Percentiles rank a stretch among this genome's conserved stretches.
Evolutionary conservation across 2,888 invertebrate genomes (phyloP).

Genomic region (Pterostichus madidus): DNA sequence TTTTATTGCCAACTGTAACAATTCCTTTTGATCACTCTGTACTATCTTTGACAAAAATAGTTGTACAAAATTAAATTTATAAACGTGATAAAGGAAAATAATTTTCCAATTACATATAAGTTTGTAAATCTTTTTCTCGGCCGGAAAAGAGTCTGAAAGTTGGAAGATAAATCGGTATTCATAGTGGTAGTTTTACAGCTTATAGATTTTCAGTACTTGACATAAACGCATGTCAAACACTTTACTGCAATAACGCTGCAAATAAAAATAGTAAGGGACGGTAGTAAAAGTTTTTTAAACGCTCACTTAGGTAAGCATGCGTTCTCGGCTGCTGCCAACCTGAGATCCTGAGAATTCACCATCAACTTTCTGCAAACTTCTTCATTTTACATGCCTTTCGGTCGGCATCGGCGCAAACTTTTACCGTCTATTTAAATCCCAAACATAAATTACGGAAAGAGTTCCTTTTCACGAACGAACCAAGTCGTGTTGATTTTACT

Average conservation of each 20-base stretch:
- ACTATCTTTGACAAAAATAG: no score
- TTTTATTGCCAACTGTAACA: no score
- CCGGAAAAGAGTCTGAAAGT: background rate
- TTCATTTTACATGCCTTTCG: conserved; percentile 50
- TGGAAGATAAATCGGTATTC: conserved; percentile 42
- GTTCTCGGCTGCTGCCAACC: conserved; percentile 20
- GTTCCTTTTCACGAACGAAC: conserved; percentile 42
- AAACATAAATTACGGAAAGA: conserved; percentile 53
- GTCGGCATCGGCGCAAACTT: conserved; percentile 42
- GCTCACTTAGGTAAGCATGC: conserved; percentile 13
- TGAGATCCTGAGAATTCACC: conserved; percentile 50
- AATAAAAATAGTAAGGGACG: conserved; percentile 31
- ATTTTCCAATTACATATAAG: conserved; percentile 1
- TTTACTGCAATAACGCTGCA: conserved; percentile 1
- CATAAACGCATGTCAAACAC: conserved; percentile 44
- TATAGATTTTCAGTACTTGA: conserved; percentile 44
- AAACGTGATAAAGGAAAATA: no score
- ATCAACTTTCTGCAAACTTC: conserved; percentile 51
- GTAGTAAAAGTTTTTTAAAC: conserved; percentile 25
- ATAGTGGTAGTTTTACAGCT: conserved; percentile 34
- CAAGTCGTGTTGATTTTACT: conserved; percentile 47
- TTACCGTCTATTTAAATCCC: conserved; percentile 55
- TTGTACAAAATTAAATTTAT: no score
- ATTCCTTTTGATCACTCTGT: no score
- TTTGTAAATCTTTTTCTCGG: conserved; percentile 4